phyloP scores from a whole-genome alignment of 2,888 invertebrate species.

The Seira sanloemensis region DNA sequence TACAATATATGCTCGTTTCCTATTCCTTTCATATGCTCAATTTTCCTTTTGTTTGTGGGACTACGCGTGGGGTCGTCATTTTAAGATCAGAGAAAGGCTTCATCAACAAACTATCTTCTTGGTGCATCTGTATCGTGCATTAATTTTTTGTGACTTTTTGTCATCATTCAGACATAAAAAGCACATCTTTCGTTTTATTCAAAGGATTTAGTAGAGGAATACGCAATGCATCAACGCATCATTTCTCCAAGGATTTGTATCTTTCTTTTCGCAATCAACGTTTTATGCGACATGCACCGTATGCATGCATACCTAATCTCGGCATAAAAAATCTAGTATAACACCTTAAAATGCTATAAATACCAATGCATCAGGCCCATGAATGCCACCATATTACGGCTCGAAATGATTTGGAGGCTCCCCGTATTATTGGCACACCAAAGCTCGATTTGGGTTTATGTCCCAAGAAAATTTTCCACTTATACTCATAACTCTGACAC shows the following conservation, averaged over 20 bases:
- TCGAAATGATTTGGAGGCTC: too few relatives aligned
- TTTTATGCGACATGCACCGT: conserved; percentile 42
- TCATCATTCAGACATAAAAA: conserved; percentile 50
- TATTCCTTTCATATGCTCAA: too few relatives aligned
- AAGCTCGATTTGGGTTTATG: conserved; percentile 53
- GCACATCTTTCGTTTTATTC: conserved; percentile 31
- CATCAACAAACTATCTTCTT: conserved; percentile 22
- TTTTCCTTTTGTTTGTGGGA: too few relatives aligned
- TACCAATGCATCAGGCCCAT: too few relatives aligned
- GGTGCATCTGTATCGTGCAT: conserved; percentile 30
- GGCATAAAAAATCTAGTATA: too few relatives aligned
- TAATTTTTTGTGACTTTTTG: conserved; percentile 42
- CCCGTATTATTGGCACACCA: conserved; percentile 45
- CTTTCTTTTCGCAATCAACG: conserved; percentile 26
- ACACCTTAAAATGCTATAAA: too few relatives aligned
- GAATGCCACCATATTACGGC: too few relatives aligned
- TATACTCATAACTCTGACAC: conserved; percentile 54
- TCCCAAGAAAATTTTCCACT: too few relatives aligned
- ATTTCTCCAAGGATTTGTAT: not conserved
- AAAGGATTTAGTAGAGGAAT: too few relatives aligned
- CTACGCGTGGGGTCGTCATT: too few relatives aligned
- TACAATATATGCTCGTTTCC: too few relatives aligned
- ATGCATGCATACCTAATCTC: conserved; percentile 27
- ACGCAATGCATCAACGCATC: not conserved
- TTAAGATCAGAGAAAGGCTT: too few relatives aligned